Evolutionary conservation across 2,113 vertebrate species (phyloP).

Genomic region (Crypturellus undulatus): DNA sequence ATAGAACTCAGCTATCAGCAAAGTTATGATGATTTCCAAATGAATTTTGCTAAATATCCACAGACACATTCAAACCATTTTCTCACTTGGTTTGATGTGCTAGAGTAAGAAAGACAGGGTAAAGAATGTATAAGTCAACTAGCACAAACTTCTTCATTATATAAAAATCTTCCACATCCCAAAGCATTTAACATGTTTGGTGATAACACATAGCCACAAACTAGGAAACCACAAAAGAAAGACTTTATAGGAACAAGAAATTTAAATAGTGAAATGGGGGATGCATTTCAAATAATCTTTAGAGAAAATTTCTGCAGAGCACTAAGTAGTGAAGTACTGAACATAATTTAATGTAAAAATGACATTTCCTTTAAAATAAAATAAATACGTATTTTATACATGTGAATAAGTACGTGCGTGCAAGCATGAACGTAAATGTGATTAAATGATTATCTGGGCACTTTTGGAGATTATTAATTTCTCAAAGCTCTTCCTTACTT

Average conservation of each 20-base stretch:
- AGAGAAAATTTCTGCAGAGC: background rate
- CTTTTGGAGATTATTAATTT: background rate
- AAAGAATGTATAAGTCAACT: background rate
- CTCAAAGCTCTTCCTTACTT: background rate
- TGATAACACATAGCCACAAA: background rate
- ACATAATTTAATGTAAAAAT: background rate
- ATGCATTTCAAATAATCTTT: background rate
- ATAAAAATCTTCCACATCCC: background rate
- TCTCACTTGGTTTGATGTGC: background rate
- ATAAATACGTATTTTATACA: background rate
- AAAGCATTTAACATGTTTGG: rapidly evolving
- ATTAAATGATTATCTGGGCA: background rate
- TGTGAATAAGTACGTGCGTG: background rate
- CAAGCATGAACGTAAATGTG: background rate
- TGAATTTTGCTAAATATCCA: background rate
- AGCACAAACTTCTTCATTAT: background rate
- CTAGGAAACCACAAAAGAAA: background rate
- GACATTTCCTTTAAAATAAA: background rate
- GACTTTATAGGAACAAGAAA: background rate
- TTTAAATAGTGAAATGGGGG: background rate
- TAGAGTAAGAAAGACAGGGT: background rate
- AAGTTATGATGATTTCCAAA: background rate
- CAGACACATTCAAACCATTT: background rate
- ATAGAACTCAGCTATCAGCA: background rate
- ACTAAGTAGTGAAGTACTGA: background rate